Conservation (phyloP, 2,888 invertebrate genomes). For the Trachelus troglodyta region DNA sequence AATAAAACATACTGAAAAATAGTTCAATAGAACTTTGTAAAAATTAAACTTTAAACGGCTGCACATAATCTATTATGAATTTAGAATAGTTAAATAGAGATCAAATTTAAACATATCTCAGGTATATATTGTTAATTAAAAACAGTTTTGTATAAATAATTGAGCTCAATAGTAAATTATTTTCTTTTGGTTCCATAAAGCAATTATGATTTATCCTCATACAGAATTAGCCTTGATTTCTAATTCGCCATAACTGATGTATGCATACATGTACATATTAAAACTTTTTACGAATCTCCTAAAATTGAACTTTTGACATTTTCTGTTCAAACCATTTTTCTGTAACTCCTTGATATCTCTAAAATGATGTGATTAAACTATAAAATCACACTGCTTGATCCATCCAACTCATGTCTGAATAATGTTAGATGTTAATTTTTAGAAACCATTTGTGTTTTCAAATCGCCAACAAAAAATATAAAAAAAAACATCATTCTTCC, state of each 20-base stretch:
- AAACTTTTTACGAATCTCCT: not conserved
- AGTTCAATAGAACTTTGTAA: not conserved
- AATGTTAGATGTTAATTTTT: not conserved
- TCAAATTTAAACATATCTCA: not conserved
- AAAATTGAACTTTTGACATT: not conserved
- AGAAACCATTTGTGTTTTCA: not conserved
- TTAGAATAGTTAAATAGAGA: not conserved
- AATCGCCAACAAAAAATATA: not conserved
- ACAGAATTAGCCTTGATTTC: not conserved
- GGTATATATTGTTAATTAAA: not conserved
- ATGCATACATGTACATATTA: not conserved
- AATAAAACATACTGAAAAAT: not conserved
- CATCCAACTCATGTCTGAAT: not conserved
- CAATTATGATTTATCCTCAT: not conserved
- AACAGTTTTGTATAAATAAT: not conserved
- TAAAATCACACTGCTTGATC: not conserved
- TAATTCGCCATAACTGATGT: not conserved
- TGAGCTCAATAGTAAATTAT: not conserved
- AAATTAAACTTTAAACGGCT: not conserved
- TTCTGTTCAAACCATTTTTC: not conserved
- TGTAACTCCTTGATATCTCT: not conserved
- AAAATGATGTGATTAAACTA: not conserved
- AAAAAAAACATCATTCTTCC: conserved; percentile 65
- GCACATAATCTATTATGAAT: not conserved
- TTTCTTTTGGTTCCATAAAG: not conserved